Evolutionary conservation across 2,797 vertebrate genomes (phyloP).

Genomic region (Prunella strophiata): DNA sequence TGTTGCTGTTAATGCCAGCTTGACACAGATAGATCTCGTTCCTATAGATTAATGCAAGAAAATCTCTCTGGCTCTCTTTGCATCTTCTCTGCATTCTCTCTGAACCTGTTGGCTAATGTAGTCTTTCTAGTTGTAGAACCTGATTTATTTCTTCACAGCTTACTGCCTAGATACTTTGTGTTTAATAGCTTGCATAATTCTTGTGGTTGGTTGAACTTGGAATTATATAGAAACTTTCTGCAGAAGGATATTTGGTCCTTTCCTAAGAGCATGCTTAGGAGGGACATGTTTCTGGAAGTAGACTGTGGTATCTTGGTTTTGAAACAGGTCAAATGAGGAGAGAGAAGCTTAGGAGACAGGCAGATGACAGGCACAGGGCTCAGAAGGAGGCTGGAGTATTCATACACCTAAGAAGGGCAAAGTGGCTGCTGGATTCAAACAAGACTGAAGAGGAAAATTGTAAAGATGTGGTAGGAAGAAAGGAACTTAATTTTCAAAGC

Average conservation of each 20-base stretch:
- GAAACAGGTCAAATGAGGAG: background rate
- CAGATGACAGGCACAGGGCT: background rate
- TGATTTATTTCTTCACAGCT: background rate
- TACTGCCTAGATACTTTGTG: background rate
- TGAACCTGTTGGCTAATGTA: background rate
- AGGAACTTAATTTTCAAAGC: background rate
- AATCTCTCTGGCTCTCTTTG: background rate
- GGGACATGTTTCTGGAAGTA: background rate
- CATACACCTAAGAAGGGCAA: background rate
- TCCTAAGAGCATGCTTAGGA: background rate
- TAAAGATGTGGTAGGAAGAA: background rate
- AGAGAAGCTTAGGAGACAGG: background rate
- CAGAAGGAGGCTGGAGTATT: background rate
- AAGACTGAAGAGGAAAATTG: background rate
- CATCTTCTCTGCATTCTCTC: background rate
- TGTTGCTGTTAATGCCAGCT: conserved; percentile 3
- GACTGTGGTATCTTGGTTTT: background rate
- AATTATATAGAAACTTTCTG: background rate
- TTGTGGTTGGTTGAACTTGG: background rate
- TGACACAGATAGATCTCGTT: background rate
- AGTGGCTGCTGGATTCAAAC: background rate
- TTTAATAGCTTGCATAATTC: background rate
- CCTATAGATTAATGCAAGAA: background rate
- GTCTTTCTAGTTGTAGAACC: background rate
- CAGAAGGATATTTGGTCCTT: background rate